These are phyloP conservation scores for Leptarthrus brevirostris DNA, from an alignment of 2,888 invertebrate genomes.

Conservation along the genomic window DNA sequence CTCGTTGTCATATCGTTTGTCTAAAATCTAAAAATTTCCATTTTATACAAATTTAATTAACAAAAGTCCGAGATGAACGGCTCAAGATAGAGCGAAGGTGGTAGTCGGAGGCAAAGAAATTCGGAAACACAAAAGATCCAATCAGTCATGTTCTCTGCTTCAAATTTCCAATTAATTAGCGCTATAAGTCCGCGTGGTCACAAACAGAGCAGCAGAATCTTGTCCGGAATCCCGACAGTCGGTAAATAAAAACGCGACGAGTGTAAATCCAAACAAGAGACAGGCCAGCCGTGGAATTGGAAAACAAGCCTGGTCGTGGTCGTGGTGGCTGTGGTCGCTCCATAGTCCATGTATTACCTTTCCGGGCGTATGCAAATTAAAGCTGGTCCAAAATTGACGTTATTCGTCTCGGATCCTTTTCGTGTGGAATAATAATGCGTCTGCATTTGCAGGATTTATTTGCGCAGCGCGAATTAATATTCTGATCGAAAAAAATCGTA, in stretches of 20 bases:
- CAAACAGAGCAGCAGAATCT: constrained; percentile 18
- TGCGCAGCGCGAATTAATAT: constrained; percentile 21
- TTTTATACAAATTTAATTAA: constrained; percentile 43
- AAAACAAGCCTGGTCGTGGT: no score
- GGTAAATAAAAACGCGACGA: not conserved
- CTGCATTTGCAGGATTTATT: constrained; percentile 2
- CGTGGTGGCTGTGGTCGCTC: not conserved
- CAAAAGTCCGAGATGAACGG: constrained; percentile 10
- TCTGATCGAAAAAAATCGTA: not conserved
- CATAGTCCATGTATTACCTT: not conserved
- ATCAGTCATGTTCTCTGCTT: constrained; percentile 34
- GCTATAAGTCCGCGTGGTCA: not conserved
- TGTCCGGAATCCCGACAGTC: not conserved
- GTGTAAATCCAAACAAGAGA: not conserved
- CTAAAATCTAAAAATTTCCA: constrained; percentile 43
- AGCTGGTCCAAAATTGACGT: not conserved
- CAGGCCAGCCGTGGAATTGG: not conserved
- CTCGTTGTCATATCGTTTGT: constrained; percentile 12
- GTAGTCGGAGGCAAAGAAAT: not conserved
- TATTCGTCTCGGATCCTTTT: constrained; percentile 4
- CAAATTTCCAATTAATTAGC: constrained; percentile 31
- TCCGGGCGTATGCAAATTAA: constrained; percentile 21
- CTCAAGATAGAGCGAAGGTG: constrained; percentile 19
- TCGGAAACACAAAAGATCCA: constrained; percentile 37
- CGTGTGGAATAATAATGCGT: not conserved